Conservation (phyloP, 2,888 invertebrate genomes). For the Dinocampus coccinellae region DNA sequence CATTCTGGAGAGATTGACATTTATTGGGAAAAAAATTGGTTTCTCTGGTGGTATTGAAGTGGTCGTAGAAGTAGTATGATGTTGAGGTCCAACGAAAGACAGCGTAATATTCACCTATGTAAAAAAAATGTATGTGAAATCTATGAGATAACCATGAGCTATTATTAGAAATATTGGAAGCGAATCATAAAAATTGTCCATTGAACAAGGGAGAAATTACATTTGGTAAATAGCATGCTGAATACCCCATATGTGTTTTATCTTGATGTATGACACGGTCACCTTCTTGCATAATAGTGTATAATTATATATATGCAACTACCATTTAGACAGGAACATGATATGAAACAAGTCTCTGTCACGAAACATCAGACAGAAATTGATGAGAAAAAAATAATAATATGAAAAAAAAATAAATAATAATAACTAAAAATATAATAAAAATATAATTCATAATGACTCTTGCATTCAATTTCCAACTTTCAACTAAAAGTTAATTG, state of each 20-base stretch:
- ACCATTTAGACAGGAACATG: constrained; percentile 17
- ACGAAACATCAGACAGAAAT: constrained; percentile 11
- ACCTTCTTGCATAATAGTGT: constrained; percentile 24
- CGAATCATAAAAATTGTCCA: constrained; percentile 1
- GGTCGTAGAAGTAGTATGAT: constrained; percentile 55
- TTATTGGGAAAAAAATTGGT: constrained; percentile 54
- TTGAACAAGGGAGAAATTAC: constrained; percentile 8
- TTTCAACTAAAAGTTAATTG: background rate
- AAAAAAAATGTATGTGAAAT: background rate
- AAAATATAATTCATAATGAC: background rate
- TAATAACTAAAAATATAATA: background rate
- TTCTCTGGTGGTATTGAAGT: constrained; percentile 49
- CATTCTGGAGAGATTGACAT: constrained; percentile 49
- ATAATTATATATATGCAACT: constrained; percentile 33
- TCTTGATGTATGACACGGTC: constrained; percentile 23
- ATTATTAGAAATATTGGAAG: background rate
- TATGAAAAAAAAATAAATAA: background rate
- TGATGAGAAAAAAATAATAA: background rate
- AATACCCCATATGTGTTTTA: background rate
- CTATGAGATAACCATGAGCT: background rate
- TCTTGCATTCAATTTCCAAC: background rate
- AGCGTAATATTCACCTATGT: constrained; percentile 60
- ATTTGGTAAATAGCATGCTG: constrained; percentile 20
- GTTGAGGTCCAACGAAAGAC: constrained; percentile 61
- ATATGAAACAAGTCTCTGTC: constrained; percentile 20